phyloP scores from a whole-genome alignment of 2,797 vertebrate species.

The Limosa lapponica region DNA sequence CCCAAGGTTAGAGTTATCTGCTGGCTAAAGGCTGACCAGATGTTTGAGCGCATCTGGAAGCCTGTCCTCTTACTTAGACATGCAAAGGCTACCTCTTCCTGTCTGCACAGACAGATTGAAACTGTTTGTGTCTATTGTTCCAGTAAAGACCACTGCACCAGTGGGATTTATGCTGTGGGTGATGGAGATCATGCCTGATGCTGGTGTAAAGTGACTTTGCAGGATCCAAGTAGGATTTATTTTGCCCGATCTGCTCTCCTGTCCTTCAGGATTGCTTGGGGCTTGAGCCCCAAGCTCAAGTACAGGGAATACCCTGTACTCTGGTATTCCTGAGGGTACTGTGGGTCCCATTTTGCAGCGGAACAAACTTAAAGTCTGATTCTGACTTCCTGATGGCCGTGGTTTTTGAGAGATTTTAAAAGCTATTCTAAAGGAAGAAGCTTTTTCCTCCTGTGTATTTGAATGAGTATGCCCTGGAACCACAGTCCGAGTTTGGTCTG shows the following conservation, averaged over 20 bases:
- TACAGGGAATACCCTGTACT: background rate
- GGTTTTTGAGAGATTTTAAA: background rate
- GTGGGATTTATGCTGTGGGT: background rate
- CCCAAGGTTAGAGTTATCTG: background rate
- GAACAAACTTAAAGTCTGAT: background rate
- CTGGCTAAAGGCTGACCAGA: background rate
- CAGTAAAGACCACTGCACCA: background rate
- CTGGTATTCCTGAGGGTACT: background rate
- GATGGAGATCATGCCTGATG: background rate
- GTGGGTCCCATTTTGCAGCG: background rate
- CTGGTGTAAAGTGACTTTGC: background rate
- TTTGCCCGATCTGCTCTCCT: background rate
- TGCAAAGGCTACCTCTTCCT: background rate
- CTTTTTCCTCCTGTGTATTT: background rate
- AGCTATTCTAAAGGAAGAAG: background rate
- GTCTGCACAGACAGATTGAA: background rate
- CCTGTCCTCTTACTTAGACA: background rate
- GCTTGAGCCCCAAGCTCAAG: background rate
- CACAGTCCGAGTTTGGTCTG: background rate
- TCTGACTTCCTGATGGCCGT: background rate
- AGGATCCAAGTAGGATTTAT: background rate
- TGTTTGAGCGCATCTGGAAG: constrained; percentile 14
- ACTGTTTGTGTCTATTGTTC: background rate
- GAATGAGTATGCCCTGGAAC: background rate
- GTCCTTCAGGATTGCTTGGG: accelerated